phyloP scores from a whole-genome alignment of 2,797 vertebrate species.

The Odontamblyopus lacepedii region DNA sequence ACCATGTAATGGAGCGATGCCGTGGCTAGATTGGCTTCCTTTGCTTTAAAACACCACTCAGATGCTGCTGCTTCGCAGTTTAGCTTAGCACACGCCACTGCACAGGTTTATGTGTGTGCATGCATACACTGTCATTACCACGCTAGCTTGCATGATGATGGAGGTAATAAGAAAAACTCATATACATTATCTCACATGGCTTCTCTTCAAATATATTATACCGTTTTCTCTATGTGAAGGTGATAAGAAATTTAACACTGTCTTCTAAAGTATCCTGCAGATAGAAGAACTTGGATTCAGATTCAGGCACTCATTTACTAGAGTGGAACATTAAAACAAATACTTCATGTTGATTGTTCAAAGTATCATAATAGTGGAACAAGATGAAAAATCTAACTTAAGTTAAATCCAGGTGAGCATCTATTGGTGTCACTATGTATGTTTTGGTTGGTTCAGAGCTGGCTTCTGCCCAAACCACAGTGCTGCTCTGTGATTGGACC shows the following conservation, averaged over 20 bases:
- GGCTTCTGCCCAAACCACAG: too few relatives aligned
- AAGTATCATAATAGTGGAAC: too few relatives aligned
- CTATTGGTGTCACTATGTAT: too few relatives aligned
- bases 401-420: too few relatives aligned
- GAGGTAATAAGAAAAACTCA: slow-evolving; percentile 21
- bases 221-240: neutral
- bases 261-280: too few relatives aligned
- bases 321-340: too few relatives aligned
- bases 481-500: too few relatives aligned
- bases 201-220: neutral
- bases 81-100: slow-evolving; percentile 18
- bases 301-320: neutral
- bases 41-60: slow-evolving; percentile 54
- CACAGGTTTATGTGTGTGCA: slow-evolving; percentile 43
- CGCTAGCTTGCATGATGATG: slow-evolving; percentile 23
- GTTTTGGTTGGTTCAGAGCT: too few relatives aligned
- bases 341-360: too few relatives aligned
- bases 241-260: neutral
- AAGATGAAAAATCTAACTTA: too few relatives aligned
- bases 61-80: slow-evolving; percentile 37
- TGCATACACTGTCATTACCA: slow-evolving; percentile 36
- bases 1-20: slow-evolving; percentile 67
- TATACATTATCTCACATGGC: neutral
- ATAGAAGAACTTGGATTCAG: neutral
- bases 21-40: slow-evolving; percentile 53